These are phyloP conservation scores for Bothrops jararaca DNA, from an alignment of 2,113 vertebrate species.

Conservation along the genomic window DNA sequence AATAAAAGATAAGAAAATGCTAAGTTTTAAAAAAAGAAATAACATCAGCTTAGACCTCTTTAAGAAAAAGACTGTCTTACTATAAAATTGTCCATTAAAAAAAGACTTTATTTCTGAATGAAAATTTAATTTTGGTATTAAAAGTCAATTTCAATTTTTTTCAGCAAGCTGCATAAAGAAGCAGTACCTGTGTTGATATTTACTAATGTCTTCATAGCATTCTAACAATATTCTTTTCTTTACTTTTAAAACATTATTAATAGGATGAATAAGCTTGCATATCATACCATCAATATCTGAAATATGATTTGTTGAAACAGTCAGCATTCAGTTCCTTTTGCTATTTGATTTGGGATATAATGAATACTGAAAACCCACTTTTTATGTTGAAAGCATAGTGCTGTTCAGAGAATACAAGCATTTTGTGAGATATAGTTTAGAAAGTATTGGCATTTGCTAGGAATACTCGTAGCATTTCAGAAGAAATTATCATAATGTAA, in stretches of 20 bases:
- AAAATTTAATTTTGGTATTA: neutral
- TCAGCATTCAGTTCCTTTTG: neutral
- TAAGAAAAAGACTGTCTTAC: neutral
- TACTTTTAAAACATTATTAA: neutral
- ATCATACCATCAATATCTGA: neutral
- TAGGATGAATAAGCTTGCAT: constrained; percentile 34
- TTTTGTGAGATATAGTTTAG: neutral
- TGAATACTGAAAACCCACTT: neutral
- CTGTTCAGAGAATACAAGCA: neutral
- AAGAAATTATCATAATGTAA: constrained; percentile 18
- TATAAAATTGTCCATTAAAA: neutral
- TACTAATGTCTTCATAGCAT: neutral
- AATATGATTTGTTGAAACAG: neutral
- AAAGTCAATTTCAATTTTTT: neutral
- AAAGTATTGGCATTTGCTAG: constrained; percentile 1
- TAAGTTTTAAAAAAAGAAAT: neutral
- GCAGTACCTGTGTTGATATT: neutral
- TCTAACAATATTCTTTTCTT: neutral
- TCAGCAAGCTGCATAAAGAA: neutral
- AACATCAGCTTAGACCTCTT: neutral
- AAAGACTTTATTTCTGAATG: neutral
- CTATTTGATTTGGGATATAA: neutral
- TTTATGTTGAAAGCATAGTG: neutral
- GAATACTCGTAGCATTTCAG: neutral
- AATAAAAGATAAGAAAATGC: neutral